Evolutionary conservation across 2,797 vertebrate genomes (phyloP).

Genomic region (Toxotes lorentzi): DNA sequence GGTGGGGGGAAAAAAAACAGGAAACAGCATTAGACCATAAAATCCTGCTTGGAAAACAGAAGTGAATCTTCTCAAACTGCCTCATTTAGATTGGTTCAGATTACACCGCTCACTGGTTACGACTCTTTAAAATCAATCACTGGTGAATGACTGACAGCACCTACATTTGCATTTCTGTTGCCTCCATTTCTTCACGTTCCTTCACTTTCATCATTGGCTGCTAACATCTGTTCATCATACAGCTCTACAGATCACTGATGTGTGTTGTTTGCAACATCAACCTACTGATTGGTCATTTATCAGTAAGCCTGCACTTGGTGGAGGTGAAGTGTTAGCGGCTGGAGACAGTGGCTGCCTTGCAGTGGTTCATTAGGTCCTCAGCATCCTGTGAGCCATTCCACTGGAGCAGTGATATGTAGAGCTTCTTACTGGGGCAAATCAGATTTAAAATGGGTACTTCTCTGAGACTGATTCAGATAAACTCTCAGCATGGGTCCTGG

Average conservation of each 20-base stretch:
- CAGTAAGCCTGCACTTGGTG: not conserved
- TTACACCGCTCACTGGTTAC: not conserved
- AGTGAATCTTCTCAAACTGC: not conserved
- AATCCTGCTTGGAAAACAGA: not conserved
- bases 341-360: not conserved
- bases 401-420: not conserved
- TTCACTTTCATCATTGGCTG: not conserved
- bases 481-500: not conserved
- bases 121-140: not conserved
- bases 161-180: not conserved
- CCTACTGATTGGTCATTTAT: constrained; percentile 9
- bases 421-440: not conserved
- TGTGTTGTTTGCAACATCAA: constrained; percentile 21
- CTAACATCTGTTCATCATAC: not conserved
- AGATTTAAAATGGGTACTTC: not conserved
- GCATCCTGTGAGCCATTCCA: not conserved
- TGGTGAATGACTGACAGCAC: not conserved
- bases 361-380: constrained; percentile 31
- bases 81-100: not conserved
- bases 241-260: constrained; percentile 13
- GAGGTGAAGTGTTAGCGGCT: constrained; percentile 22
- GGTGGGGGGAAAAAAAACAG: not conserved
- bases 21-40: no score
- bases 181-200: not conserved
- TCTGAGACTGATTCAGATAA: not conserved